Base-by-base conservation (phyloP, 2,797 vertebrate genomes). In the Sternarchorhynchus goeldii region DNA sequence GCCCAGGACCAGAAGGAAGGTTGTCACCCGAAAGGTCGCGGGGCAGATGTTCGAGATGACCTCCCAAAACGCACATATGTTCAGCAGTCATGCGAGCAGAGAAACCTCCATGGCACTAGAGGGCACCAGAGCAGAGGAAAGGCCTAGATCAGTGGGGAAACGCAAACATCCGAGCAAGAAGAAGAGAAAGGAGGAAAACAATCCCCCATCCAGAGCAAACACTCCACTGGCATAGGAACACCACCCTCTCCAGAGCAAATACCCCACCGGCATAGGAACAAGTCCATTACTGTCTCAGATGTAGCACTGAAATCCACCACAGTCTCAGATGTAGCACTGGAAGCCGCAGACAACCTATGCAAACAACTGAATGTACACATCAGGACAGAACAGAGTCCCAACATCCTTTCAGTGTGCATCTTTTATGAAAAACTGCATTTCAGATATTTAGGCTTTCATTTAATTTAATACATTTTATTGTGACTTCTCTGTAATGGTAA, bases 41-140 rank as follows among this genome's bases (percentile, higher is more conserved):
- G 91, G 90, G 68, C 88, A 86, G 55, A 87, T 89, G 79, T 89
- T 95, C 74, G 93, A 93, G 83, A 91, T 95, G 85, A 87, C 90
- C 4, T 85, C 88, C 0, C 93, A 92, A 60, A 80, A 88, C 2
- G 93, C 94, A 0, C 63, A 89, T 0, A 91, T 96, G 64, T 96
- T 95, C 6, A 93, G 96, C 63, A 96, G 94, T 85, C 86, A 79
- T 64, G 91, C 91, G 75, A 96, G 94, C 0, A 91, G 93, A 10
- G 92, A 94, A n/a, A 76, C 53, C n/a, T 0, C 74, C 0, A 79
- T 87, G 25, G 58, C 76, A 34, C 63, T 79, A 50, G 80, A 85
- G 2, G 59, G 80, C 0, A 59, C 29, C 3, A 62, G 60, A 16
- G 45, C 25, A 3, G 82, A 82, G 25, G 83, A 87, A 58, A 81